A percentile compares a stretch with the other conserved stretches of the same genome.
These are phyloP conservation scores for Torymus texanus DNA, from an alignment of 2,888 invertebrate species.

Conservation along the genomic window DNA sequence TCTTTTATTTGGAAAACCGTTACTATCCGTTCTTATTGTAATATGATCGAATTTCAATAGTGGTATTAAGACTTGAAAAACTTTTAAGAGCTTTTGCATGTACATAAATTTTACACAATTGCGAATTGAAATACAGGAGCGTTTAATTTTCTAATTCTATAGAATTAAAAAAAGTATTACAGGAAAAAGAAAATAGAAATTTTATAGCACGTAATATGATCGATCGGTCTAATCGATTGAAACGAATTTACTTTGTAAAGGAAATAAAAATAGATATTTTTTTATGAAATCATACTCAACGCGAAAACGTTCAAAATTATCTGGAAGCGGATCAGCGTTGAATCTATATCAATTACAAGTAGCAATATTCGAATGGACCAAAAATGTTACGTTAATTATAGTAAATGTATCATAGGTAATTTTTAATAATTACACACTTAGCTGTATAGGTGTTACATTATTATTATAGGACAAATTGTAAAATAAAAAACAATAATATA, in stretches of 20 bases:
- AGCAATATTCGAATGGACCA: conserved; percentile 59
- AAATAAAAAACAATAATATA: conserved; percentile 23
- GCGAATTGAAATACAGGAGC: conserved; percentile 7
- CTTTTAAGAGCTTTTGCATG: conserved; percentile 7
- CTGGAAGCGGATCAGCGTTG: conserved; percentile 4
- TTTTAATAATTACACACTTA: conserved; percentile 38
- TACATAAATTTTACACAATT: conserved; percentile 31
- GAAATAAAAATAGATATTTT: conserved; percentile 43
- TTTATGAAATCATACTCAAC: conserved; percentile 35
- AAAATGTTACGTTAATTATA: conserved; percentile 57
- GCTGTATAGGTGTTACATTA: conserved; percentile 39
- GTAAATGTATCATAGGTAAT: conserved; percentile 38
- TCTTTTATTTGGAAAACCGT: neutral
- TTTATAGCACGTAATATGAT: conserved; percentile 33
- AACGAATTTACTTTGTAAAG: conserved; percentile 42
- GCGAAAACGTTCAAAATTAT: conserved; percentile 22
- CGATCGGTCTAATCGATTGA: conserved; percentile 11
- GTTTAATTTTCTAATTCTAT: conserved; percentile 34
- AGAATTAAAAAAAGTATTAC: conserved; percentile 44
- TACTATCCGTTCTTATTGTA: neutral
- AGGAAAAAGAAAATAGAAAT: conserved; percentile 5
- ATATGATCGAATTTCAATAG: conserved; percentile 5
- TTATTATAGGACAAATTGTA: conserved; percentile 29
- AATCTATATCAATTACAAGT: conserved; percentile 45
- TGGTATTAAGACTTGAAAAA: conserved; percentile 10